Percentiles rank a stretch among this genome's conserved stretches.
Conservation (phyloP, 1,140 invertebrate genomes). For the Hylaeus volcanicus region DNA sequence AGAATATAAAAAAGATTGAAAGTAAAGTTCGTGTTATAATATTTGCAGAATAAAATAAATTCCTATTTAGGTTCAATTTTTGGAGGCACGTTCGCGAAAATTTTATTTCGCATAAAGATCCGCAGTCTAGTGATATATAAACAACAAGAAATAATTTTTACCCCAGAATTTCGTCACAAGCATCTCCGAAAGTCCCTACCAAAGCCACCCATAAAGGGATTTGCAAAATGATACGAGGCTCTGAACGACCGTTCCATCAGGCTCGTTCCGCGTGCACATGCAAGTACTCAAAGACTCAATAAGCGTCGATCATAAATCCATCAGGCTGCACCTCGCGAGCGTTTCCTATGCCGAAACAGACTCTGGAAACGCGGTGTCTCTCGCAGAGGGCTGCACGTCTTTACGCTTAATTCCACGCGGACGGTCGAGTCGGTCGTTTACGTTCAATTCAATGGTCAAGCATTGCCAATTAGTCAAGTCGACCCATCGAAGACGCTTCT, state of each 20-base stretch:
- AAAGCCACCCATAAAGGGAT: not conserved
- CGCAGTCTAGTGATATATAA: too few species aligned
- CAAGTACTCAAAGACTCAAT: not conserved
- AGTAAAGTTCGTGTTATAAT: too few species aligned
- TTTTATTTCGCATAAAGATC: too few species aligned
- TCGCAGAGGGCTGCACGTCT: slow-evolving; percentile 25
- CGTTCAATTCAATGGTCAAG: slow-evolving; percentile 60
- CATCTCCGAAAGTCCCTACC: not conserved
- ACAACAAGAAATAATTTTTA: too few species aligned
- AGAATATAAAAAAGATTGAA: too few species aligned
- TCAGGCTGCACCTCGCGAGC: not conserved
- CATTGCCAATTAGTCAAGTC: slow-evolving; percentile 74
- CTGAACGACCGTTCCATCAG: not conserved
- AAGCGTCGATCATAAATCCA: slow-evolving; percentile 19
- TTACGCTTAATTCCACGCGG: slow-evolving; percentile 44
- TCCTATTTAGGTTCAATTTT: too few species aligned
- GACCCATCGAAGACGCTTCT: slow-evolving; percentile 46
- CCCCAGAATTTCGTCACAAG: not conserved
- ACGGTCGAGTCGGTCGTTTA: slow-evolving; percentile 44
- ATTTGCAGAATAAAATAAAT: too few species aligned
- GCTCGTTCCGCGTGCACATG: not conserved
- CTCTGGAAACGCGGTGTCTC: not conserved
- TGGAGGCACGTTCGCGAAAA: too few species aligned
- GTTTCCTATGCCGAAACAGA: slow-evolving; percentile 14
- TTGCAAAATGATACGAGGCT: not conserved